These are phyloP conservation scores for Catamblyrhynchus diadema DNA, from an alignment of 2,797 vertebrate genomes.

Conservation along the genomic window DNA sequence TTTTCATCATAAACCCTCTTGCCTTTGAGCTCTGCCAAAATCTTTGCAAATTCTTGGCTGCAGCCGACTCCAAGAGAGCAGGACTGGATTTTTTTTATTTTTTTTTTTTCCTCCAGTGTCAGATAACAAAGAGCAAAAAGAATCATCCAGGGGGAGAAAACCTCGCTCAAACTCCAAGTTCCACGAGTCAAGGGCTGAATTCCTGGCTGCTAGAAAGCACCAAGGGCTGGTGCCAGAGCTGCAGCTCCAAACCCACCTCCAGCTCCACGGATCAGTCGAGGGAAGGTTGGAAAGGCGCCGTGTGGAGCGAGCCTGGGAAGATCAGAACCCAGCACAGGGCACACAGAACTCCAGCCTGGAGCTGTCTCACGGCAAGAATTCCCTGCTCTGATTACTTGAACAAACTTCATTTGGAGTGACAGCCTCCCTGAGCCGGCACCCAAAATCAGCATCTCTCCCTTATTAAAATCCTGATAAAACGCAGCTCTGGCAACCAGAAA, in stretches of 20 bases:
- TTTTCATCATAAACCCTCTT: constrained; percentile 18
- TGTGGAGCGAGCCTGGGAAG: not conserved
- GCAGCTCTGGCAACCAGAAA: not conserved
- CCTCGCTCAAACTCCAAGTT: not conserved
- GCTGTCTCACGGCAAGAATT: not conserved
- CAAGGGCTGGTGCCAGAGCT: not conserved
- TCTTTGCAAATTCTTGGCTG: not conserved
- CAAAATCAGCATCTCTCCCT: not conserved
- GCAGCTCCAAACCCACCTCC: not conserved
- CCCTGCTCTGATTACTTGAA: not conserved
- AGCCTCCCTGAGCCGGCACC: not conserved
- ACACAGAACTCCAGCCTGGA: not conserved
- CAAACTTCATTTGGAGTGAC: not conserved
- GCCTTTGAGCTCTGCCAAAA: constrained; percentile 1
- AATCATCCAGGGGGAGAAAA: not conserved
- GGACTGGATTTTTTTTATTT: not conserved
- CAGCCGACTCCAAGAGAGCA: not conserved
- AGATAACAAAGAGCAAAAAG: not conserved
- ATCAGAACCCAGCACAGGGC: not conserved
- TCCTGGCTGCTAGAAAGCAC: not conserved
- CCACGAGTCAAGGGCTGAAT: not conserved
- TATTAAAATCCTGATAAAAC: not conserved
- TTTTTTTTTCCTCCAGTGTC: not conserved
- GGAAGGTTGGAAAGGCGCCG: not conserved
- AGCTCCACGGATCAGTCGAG: not conserved